Percentiles rank a stretch among this genome's conserved stretches.
Conservation (phyloP, 2,888 invertebrate species). For the Cantharis lateralis region DNA sequence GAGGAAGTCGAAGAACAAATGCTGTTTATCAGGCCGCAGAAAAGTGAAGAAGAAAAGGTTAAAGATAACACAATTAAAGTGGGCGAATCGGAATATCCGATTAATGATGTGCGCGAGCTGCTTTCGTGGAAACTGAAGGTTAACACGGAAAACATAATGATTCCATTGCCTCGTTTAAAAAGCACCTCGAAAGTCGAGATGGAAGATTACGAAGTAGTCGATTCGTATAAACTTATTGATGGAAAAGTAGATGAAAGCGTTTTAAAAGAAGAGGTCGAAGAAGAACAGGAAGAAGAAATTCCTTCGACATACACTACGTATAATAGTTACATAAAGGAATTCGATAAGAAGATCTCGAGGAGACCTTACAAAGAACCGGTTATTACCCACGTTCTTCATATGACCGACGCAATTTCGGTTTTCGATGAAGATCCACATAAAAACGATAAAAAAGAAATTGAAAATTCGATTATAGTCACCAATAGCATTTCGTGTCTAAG, state of each 20-base stretch:
- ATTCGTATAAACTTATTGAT: slow-evolving; percentile 7
- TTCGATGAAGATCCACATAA: slow-evolving; percentile 34
- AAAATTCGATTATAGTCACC: slow-evolving; percentile 33
- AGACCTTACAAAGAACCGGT: slow-evolving; percentile 33
- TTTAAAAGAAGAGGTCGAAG: slow-evolving; percentile 19
- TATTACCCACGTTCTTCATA: slow-evolving; percentile 35
- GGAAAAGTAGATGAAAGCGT: background rate
- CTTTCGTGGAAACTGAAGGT: slow-evolving; percentile 46
- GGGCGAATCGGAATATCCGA: slow-evolving; percentile 13
- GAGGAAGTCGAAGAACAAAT: background rate
- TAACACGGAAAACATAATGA: slow-evolving; percentile 38
- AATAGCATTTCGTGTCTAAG: slow-evolving; percentile 42
- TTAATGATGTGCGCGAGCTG: slow-evolving; percentile 44
- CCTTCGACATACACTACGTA: slow-evolving; percentile 27
- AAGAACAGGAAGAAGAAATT: slow-evolving; percentile 31
- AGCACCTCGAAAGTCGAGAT: background rate
- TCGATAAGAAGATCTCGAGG: slow-evolving; percentile 21
- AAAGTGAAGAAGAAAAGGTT: background rate
- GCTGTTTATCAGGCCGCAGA: background rate
- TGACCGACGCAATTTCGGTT: slow-evolving; percentile 38
- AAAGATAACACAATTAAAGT: slow-evolving; percentile 2
- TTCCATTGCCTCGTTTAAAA: slow-evolving; percentile 22
- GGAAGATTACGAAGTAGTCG: background rate
- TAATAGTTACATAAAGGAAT: slow-evolving; percentile 33
- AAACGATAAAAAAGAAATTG: slow-evolving; percentile 11